Evolutionary conservation across 2,888 invertebrate genomes (phyloP).

Genomic region (Drosophila hawaiiensis): DNA sequence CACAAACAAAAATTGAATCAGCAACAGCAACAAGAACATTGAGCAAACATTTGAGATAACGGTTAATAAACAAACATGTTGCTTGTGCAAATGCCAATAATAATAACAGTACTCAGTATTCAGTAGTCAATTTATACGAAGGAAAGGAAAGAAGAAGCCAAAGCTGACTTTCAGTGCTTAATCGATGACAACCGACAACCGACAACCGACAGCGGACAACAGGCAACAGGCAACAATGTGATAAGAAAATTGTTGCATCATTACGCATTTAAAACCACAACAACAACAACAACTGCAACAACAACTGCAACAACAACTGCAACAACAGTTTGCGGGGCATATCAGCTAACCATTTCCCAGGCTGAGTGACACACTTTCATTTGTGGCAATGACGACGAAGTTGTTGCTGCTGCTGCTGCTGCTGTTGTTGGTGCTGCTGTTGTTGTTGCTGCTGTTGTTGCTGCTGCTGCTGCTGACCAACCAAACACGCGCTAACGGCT

Average conservation of each 20-base stretch:
- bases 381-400: constrained; percentile 41
- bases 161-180: constrained; percentile 33
- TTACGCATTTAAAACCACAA: constrained; percentile 61
- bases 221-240: constrained; percentile 50
- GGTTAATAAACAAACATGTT: constrained; percentile 52
- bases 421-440: constrained; percentile 44
- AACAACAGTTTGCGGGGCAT: constrained; percentile 22
- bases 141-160: neutral
- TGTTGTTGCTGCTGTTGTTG: neutral
- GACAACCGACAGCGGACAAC: constrained; percentile 26
- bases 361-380: constrained; percentile 77
- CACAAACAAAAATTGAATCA: constrained; percentile 43
- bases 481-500: constrained; percentile 64
- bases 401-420: neutral
- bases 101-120: constrained; percentile 24
- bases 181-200: constrained; percentile 41
- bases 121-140: neutral
- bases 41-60: constrained; percentile 49
- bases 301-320: constrained; percentile 13
- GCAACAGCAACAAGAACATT: constrained; percentile 21
- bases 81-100: constrained; percentile 43
- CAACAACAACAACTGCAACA: constrained; percentile 14
- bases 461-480: constrained; percentile 39
- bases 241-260: constrained; percentile 80
- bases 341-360: constrained; percentile 76